Conservation (phyloP, 2,888 invertebrate species). For the Papilio protenor region DNA sequence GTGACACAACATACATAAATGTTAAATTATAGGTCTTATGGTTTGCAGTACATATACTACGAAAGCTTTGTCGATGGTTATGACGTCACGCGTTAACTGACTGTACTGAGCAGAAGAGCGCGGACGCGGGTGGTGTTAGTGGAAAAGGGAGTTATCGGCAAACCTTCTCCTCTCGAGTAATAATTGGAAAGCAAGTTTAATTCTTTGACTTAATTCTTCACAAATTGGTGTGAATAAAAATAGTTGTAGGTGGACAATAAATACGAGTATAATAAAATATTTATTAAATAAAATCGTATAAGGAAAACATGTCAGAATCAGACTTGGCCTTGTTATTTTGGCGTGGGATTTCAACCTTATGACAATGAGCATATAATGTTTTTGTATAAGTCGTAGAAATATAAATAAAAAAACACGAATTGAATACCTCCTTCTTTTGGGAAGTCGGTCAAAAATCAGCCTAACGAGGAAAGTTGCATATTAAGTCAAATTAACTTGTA, state of each 20-base stretch:
- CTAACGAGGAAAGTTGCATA: too few relatives aligned
- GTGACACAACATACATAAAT: not conserved
- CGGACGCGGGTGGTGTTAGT: too few relatives aligned
- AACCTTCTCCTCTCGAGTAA: too few relatives aligned
- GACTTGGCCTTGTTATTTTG: not conserved
- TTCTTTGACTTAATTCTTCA: not conserved
- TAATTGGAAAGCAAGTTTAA: not conserved
- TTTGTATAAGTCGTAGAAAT: not conserved
- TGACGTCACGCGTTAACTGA: too few relatives aligned
- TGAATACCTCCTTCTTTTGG: too few relatives aligned
- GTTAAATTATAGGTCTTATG: not conserved
- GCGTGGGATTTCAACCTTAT: conserved; percentile 6
- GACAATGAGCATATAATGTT: not conserved
- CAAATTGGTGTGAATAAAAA: not conserved
- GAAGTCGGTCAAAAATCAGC: too few relatives aligned
- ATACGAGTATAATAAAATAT: not conserved
- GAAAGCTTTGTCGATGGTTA: too few relatives aligned
- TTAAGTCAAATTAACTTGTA: too few relatives aligned
- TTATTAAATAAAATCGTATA: not conserved
- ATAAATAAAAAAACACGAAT: not conserved
- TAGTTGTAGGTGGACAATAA: conserved; percentile 1
- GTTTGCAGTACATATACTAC: too few relatives aligned
- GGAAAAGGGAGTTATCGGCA: too few relatives aligned
- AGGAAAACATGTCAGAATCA: not conserved
- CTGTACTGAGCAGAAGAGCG: too few relatives aligned